phyloP scores from a whole-genome alignment of 2,888 invertebrate species.

The Himalopsyche japonica region DNA sequence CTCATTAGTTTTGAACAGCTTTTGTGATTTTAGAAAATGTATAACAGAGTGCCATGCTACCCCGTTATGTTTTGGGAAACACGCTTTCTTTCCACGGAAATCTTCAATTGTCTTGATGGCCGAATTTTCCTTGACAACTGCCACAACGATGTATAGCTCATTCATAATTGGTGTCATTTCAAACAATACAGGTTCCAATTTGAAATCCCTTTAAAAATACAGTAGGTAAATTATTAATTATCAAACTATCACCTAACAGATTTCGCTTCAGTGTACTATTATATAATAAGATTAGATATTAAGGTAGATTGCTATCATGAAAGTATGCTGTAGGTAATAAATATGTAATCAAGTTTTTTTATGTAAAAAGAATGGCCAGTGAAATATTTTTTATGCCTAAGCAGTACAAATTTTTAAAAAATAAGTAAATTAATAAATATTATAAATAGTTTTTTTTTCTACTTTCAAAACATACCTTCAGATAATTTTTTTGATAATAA shows the following conservation, averaged over 20 bases:
- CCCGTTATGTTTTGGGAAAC: conserved; percentile 81
- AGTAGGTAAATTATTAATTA: conserved; percentile 45
- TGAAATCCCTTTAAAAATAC: conserved; percentile 56
- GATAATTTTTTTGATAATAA: no score
- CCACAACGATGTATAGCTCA: conserved; percentile 67
- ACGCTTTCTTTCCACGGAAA: conserved; percentile 71
- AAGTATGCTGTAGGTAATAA: no score
- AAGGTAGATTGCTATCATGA: no score
- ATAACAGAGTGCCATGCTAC: conserved; percentile 67
- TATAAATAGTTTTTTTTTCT: no score
- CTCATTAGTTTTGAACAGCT: conserved; percentile 42
- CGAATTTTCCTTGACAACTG: conserved; percentile 66
- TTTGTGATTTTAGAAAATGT: conserved; percentile 40
- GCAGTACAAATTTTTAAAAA: no score
- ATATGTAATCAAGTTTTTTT: no score
- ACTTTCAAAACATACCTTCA: no score
- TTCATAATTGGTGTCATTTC: conserved; percentile 63
- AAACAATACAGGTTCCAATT: conserved; percentile 63
- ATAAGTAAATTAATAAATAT: no score
- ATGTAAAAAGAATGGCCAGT: no score
- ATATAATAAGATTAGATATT: no score
- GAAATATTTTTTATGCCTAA: no score
- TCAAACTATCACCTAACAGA: neutral
- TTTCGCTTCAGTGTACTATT: no score
- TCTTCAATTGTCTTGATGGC: conserved; percentile 64